Base-by-base conservation (phyloP, 2,797 vertebrate genomes). In the Echeneis naucrates region DNA sequence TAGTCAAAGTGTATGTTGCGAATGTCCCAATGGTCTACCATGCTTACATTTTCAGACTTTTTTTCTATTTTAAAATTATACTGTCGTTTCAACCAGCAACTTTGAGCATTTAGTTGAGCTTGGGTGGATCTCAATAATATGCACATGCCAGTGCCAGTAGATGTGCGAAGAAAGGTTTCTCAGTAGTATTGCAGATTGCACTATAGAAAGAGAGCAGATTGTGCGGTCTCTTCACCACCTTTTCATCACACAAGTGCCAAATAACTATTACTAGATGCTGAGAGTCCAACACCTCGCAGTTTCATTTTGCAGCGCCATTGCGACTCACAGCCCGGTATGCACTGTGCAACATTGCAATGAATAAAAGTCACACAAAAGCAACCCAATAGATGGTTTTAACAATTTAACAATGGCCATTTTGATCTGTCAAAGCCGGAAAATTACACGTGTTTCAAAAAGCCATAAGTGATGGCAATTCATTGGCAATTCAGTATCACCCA, bases 161-260 rank as follows among this genome's bases (percentile, higher is more conserved):
- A 77, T 50, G 67, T 72, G 72, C 65, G 62, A 52, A 57, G 33
- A 78, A 64, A 75, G 55, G 38, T 67, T 72, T 63, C 26, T 68
- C 66, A 50, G 38, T 57, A 27, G 47, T 62, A 44, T 17, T 44
- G 37, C 44, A 33, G 72, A 59, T 62, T n/a, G 32, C 17, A 7
- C 58, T 40, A 56, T 21, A 67, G 52, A 37, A 51, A 65, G 33
- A 44, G 2, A 54, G 48, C 72, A 76, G 50, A 72, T 38, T 62
- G 65, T 75, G 55, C 11, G 2, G 44, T 66, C 42, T 61, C 51
- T 33, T 72, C 14, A 52, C 12, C 63, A 58, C 52, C 37, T 45
- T 67, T 40, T 60, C 37, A 42, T 59, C 35, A 4, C 6, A 42
- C 26, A 60, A 52, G 33, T 52, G 19, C 40, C 13, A 52, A 27